phyloP scores from a whole-genome alignment of 2,797 vertebrate genomes.

The Cynopterus sphinx region DNA sequence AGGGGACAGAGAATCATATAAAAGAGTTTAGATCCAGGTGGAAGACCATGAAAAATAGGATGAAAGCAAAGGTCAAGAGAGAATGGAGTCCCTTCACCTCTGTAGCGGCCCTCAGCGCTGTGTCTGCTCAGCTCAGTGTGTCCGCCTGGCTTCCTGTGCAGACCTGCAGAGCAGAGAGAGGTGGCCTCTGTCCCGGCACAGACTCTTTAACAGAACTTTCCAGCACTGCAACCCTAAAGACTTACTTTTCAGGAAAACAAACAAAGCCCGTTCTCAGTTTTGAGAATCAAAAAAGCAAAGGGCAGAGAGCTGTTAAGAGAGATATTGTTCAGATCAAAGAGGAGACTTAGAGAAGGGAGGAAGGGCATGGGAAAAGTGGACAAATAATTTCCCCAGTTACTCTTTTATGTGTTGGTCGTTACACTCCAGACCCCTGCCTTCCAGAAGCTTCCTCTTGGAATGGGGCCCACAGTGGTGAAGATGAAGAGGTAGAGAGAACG shows the following conservation, averaged over 20 bases:
- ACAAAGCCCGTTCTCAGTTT: not conserved
- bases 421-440: not conserved
- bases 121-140: not conserved
- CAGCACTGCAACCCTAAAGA: not conserved
- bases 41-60: not conserved
- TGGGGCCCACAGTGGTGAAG: not conserved
- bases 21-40: not conserved
- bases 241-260: not conserved
- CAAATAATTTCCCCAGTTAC: not conserved
- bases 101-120: not conserved
- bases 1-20: fast-evolving
- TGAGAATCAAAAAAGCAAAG: not conserved
- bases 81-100: not conserved
- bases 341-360: not conserved
- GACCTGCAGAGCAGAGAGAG: not conserved
- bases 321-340: not conserved
- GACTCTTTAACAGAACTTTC: not conserved
- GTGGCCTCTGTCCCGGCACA: not conserved
- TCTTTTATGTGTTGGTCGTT: not conserved
- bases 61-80: not conserved
- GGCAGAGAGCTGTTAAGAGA: not conserved
- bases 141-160: no score
- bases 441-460: not conserved
- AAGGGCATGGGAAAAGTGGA: not conserved
- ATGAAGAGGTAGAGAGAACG: not conserved